phyloP scores from a whole-genome alignment of 2,113 vertebrate genomes.

The Anarrhichthys ocellatus region DNA sequence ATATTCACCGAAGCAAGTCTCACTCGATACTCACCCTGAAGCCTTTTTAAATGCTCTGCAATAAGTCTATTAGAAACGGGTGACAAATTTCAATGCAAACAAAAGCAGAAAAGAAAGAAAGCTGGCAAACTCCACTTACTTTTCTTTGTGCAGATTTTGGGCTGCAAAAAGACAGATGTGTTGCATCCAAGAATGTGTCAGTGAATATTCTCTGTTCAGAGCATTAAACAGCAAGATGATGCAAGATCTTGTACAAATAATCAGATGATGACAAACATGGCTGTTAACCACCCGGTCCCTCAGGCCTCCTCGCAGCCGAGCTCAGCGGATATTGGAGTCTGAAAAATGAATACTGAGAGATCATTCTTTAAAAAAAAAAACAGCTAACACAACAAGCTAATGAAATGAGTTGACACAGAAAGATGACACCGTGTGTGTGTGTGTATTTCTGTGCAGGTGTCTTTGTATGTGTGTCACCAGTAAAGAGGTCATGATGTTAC shows the following conservation, averaged over 20 bases:
- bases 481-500: conserved; percentile 49
- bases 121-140: background rate
- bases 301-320: conserved; percentile 9
- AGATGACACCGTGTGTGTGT: background rate
- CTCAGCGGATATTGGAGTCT: conserved; percentile 9
- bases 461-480: conserved; percentile 23
- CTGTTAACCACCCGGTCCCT: conserved; percentile 8
- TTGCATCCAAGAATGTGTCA: background rate
- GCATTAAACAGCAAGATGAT: conserved; percentile 11
- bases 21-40: conserved; percentile 69
- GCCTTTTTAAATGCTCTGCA: conserved; percentile 72
- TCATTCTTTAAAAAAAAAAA: conserved; percentile 17
- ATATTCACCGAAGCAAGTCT: conserved; percentile 74
- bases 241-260: conserved; percentile 22
- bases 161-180: background rate
- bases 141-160: background rate
- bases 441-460: conserved; percentile 8
- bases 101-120: conserved; percentile 31
- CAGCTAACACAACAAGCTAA: background rate
- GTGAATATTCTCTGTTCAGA: conserved; percentile 3
- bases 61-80: conserved; percentile 70
- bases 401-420: conserved; percentile 27
- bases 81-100: conserved; percentile 44
- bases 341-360: conserved; percentile 44
- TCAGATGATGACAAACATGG: conserved; percentile 52